Evolutionary conservation across 1,140 invertebrate genomes (phyloP).

Genomic region (Dufourea novaeangliae): DNA sequence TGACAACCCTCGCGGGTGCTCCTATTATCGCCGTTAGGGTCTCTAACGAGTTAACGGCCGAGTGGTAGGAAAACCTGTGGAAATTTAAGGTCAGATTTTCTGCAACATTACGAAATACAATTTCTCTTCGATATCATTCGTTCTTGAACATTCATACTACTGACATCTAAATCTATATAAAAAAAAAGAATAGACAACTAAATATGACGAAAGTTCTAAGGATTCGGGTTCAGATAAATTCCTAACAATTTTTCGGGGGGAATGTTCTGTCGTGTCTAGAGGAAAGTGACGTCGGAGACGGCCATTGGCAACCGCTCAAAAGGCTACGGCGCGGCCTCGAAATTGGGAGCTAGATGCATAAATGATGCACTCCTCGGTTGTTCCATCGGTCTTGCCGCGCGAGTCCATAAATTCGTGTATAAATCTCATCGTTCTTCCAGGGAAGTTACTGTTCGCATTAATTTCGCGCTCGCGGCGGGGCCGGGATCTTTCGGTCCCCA

Average conservation of each 20-base stretch:
- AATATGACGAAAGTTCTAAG: no score
- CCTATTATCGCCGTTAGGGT: no score
- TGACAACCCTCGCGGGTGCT: not conserved
- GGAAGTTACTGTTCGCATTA: conserved; percentile 64
- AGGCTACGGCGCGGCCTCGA: conserved; percentile 16
- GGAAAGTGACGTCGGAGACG: not conserved
- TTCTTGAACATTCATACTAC: no score
- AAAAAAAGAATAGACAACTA: no score
- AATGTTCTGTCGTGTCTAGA: not conserved
- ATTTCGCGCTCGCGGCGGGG: conserved; percentile 55
- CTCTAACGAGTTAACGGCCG: no score
- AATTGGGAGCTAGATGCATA: conserved; percentile 50
- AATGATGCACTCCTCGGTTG: conserved; percentile 52
- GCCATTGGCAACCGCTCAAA: conserved; percentile 43
- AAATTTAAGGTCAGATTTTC: no score
- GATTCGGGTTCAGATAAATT: not conserved
- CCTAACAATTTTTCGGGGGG: not conserved
- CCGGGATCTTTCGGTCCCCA: conserved; percentile 35
- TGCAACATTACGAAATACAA: no score
- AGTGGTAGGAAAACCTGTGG: no score
- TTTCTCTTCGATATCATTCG: no score
- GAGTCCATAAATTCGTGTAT: conserved; percentile 58
- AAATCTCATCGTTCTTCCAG: conserved; percentile 56
- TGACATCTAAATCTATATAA: no score
- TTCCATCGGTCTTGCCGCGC: conserved; percentile 58